Evolutionary conservation across 2,888 invertebrate species (phyloP).

Genomic region (Brachypalpus laphriformis): DNA sequence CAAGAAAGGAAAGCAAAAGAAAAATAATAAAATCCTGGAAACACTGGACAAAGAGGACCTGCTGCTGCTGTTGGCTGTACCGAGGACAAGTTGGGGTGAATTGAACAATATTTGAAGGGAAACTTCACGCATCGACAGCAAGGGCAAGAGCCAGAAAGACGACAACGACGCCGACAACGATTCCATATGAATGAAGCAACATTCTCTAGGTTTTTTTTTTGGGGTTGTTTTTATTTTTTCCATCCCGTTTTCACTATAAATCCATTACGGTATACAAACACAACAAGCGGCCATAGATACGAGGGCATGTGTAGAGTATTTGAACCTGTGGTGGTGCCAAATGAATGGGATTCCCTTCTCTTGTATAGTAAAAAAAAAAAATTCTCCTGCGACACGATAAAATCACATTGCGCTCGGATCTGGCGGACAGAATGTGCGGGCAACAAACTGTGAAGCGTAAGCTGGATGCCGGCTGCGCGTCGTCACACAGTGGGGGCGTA

Average conservation of each 20-base stretch:
- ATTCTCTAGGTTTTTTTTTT: slow-evolving; percentile 20
- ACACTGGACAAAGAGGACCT: slow-evolving; percentile 51
- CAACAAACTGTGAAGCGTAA: slow-evolving; percentile 59
- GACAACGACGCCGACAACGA: slow-evolving; percentile 20
- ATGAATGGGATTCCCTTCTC: slow-evolving; percentile 63
- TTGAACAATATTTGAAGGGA: slow-evolving; percentile 50
- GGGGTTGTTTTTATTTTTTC: slow-evolving; percentile 52
- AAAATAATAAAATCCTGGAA: slow-evolving; percentile 3
- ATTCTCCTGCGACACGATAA: slow-evolving; percentile 31
- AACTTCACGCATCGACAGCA: slow-evolving; percentile 60
- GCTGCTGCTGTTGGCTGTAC: slow-evolving; percentile 24
- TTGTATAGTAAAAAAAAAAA: slow-evolving; percentile 15
- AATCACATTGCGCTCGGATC: slow-evolving; percentile 48
- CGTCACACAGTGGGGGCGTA: slow-evolving; percentile 49
- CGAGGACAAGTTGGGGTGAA: slow-evolving; percentile 42
- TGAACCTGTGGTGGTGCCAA: slow-evolving; percentile 34
- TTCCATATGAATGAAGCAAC: slow-evolving; percentile 50
- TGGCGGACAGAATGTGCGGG: slow-evolving; percentile 48
- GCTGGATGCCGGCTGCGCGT: slow-evolving; percentile 27
- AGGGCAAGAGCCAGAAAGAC: slow-evolving; percentile 43
- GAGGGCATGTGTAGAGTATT: slow-evolving; percentile 21
- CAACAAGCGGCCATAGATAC: slow-evolving; percentile 25
- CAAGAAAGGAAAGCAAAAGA: slow-evolving; percentile 6
- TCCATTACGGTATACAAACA: slow-evolving; percentile 63
- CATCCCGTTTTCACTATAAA: slow-evolving; percentile 49